Evolutionary conservation across 2,888 invertebrate species (phyloP), one percentile per base, ranked within the genome.

Genomic region (Vesta saturnalis): DNA sequence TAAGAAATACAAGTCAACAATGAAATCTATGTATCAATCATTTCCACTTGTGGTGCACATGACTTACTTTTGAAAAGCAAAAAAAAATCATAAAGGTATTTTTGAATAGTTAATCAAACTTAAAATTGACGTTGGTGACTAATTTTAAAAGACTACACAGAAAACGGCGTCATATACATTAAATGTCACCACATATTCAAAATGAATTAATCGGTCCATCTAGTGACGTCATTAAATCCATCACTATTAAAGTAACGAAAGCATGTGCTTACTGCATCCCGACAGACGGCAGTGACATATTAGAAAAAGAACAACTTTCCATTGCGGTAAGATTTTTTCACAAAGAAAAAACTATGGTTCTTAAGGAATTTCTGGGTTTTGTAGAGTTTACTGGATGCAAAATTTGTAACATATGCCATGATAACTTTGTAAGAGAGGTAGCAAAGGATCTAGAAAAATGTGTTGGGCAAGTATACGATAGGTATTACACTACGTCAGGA

Each of bases 401-500:
- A 49, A 49, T 49, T 15, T 49, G 10, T 49, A 49, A 15, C 49
- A 15, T 49, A 1, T 49, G 49, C 49, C 10, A 49, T 49, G 10
- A 49, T 10, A 49, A 49, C 8, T 49, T 49, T 49, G 10, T 16
- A 49, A 10, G 10, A 14, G 15, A 49, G 10, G 46, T 14, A 46
- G 46, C 3, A 3, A 3, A 6, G 3, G 15, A 46, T 14, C 46
- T 12, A 22, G 68, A 67, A 1, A 72, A 76, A 56, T 77, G 72
- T 60, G 73, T 77, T 39, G 75, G 77, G 6, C 72, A 72, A 66
- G 77, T 78, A 12, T 78, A 72, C 60, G 78, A 79, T 58, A 77
- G 77, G 12, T 77, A 74, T 68, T 71, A 74, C 10, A 74, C 76
- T 30, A 78, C 80, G 78, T 60, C 76, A 18, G 79, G 78, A n/a